Percentiles rank a stretch among this genome's conserved stretches.
phyloP scores from a whole-genome alignment of 2,113 vertebrate genomes.

The Thalassarche chlororhynchos region DNA sequence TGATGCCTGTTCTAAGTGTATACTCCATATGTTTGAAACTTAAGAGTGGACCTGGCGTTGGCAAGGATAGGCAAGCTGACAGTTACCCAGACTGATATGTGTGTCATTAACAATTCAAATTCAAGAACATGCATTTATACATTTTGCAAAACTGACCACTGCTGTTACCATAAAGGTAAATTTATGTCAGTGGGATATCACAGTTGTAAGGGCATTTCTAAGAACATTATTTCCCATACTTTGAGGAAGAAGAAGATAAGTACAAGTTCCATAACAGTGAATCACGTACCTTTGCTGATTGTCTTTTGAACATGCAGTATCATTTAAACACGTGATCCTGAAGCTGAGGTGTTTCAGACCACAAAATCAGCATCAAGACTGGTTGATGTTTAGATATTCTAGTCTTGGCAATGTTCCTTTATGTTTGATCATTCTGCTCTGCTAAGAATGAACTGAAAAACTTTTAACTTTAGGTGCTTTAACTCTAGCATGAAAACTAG shows the following conservation, averaged over 20 bases:
- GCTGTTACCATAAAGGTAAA: not conserved
- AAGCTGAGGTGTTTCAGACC: not conserved
- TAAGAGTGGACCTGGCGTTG: not conserved
- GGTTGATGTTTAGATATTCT: not conserved
- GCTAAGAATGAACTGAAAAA: constrained; percentile 14
- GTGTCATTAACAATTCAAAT: not conserved
- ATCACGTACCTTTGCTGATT: not conserved
- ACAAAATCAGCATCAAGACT: not conserved
- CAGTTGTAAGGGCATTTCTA: not conserved
- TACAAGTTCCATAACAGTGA: not conserved
- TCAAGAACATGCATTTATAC: not conserved
- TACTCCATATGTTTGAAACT: not conserved
- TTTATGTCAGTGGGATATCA: not conserved
- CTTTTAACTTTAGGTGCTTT: not conserved
- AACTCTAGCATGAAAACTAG: not conserved
- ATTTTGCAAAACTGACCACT: not conserved
- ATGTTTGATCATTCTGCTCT: constrained; percentile 1
- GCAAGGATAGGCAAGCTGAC: not conserved
- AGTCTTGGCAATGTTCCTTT: not conserved
- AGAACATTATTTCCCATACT: not conserved
- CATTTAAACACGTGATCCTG: not conserved
- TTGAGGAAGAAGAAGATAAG: not conserved
- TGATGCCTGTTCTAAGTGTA: not conserved
- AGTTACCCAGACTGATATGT: not conserved
- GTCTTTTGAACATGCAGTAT: not conserved